phyloP scores from a whole-genome alignment of 2,888 invertebrate species.

The Tanypteryx hageni region DNA sequence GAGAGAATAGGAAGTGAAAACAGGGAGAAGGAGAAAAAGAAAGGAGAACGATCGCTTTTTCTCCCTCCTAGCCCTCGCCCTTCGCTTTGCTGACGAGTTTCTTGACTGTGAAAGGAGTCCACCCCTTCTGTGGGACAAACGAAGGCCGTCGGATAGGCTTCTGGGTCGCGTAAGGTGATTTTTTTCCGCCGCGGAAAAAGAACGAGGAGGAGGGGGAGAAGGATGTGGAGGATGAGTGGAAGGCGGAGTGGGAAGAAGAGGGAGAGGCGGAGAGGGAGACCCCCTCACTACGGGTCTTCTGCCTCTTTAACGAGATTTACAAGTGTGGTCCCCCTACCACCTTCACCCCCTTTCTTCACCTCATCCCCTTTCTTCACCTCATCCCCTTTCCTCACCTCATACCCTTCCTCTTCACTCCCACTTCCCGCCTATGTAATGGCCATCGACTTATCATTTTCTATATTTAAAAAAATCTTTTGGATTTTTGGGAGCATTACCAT shows the following conservation, averaged over 20 bases:
- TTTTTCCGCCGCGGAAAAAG: constrained; percentile 16
- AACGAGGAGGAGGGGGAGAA: constrained; percentile 9
- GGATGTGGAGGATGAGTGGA: background rate
- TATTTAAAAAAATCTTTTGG: background rate
- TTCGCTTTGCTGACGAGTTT: too few species aligned
- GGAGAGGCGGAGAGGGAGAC: background rate
- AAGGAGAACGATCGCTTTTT: too few species aligned
- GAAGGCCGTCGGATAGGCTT: constrained; percentile 15
- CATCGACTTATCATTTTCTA: background rate
- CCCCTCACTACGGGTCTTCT: background rate
- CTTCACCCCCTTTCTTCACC: background rate
- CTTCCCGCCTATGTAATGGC: too few species aligned
- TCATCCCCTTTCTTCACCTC: too few species aligned
- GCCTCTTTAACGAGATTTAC: constrained; percentile 21
- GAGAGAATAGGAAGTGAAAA: too few species aligned
- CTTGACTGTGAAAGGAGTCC: too few species aligned
- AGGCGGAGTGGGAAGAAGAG: constrained; percentile 26
- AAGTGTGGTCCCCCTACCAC: background rate
- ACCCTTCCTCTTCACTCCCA: too few species aligned
- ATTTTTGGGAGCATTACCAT: background rate
- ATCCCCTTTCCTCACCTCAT: too few species aligned
- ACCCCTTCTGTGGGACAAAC: background rate
- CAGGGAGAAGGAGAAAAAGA: too few species aligned
- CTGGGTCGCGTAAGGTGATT: background rate
- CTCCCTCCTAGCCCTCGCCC: too few species aligned